Evolutionary conservation across 2,797 vertebrate genomes (phyloP), one percentile per base, ranked within the genome.

Genomic region (Eospalax fontanierii): DNA sequence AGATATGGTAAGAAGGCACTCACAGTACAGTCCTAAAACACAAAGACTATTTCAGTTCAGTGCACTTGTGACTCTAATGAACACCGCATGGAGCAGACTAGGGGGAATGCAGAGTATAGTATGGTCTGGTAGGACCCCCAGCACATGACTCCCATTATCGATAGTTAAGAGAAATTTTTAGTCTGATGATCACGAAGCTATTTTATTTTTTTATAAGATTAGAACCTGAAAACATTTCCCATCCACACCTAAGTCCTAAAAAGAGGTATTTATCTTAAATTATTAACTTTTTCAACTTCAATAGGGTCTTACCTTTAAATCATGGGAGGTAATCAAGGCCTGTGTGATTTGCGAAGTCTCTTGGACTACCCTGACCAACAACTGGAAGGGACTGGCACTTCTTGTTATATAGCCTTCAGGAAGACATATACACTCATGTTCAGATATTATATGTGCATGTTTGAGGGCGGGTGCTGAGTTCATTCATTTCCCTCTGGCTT

Each of bases 221-320:
- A 65, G 9, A 63, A 35, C 87, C 50, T 71, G 43, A 82, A 68
- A 87, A 94, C 33, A 2, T 63, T 86, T 75, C 43, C 14, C 12
- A 40, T 70, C 54, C n/a, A 83, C 89, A 87, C 11, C 15, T 71
- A 80, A 89, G 75, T 89, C 71, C 14, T 28, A 79, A 63, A 57
- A 35, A 86, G 30, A 90, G 50, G 38, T 8, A 87, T 82, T 93
- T 57, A 28, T 83, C 68, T 71, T 88, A 22, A 79, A 83, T 46
- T 68, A 68, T 74, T 81, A 86, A 50, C 8, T 28, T 89, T n/a
- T 21, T 28, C 66, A n/a, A 76, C 75, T 15, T 94, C 57, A 91
- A 59, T 54, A 78, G 16, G 59, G 16, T 15, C 59, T 59, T 59
- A 21, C 59, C 59, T 59, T 46, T 11, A 46, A 11, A 11, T 46